Conservation (phyloP, 2,797 vertebrate species). For the Heliangelus exortis region DNA sequence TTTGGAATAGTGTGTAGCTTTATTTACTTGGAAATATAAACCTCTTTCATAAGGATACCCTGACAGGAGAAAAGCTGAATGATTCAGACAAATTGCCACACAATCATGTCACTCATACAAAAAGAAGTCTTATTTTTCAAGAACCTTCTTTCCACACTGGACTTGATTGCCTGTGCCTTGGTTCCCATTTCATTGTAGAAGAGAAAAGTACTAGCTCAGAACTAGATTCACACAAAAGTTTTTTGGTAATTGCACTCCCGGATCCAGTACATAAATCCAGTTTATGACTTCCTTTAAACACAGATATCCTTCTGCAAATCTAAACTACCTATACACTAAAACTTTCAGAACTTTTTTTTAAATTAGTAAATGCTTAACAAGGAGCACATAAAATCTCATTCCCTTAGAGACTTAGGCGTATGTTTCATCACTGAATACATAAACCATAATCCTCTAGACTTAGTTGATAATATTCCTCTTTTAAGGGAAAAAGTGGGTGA, state of each 20-base stretch:
- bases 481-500: background rate
- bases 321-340: background rate
- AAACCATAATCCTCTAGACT: background rate
- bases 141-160: background rate
- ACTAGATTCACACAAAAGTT: background rate
- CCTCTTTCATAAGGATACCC: background rate
- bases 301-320: background rate
- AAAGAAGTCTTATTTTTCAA: background rate
- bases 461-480: background rate
- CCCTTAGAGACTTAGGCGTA: background rate
- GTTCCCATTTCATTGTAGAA: background rate
- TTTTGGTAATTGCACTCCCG: background rate
- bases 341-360: background rate
- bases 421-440: background rate
- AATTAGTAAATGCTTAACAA: background rate
- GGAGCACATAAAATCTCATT: background rate
- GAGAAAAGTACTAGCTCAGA: background rate
- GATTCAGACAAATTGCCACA: background rate
- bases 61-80: background rate
- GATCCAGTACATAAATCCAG: background rate
- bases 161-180: background rate
- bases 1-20: background rate
- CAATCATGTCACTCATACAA: background rate
- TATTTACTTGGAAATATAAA: background rate
- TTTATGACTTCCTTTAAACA: background rate